phyloP scores from a whole-genome alignment of 2,888 invertebrate species.

The Coelopa pilipes region DNA sequence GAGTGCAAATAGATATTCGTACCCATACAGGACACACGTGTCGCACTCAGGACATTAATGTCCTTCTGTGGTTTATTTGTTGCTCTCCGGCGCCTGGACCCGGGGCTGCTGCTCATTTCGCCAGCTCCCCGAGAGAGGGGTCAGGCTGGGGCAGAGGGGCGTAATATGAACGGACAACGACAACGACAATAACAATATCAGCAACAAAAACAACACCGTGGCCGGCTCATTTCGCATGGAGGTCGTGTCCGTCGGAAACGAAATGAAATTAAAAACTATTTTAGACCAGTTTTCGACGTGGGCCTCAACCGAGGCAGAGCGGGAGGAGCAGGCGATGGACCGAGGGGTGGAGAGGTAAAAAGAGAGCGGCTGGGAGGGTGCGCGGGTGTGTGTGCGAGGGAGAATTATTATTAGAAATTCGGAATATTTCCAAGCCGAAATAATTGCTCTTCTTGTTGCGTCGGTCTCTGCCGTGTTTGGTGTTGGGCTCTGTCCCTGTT shows the following conservation, averaged over 20 bases:
- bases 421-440: too few species aligned
- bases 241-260: conserved; percentile 7
- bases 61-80: conserved; percentile 31
- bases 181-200: conserved; percentile 10
- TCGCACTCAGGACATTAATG: conserved; percentile 28
- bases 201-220: neutral
- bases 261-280: conserved; percentile 58
- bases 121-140: neutral
- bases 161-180: neutral
- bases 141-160: neutral
- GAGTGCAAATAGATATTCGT: too few species aligned
- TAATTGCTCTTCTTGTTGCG: neutral
- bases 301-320: neutral
- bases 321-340: too few species aligned
- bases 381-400: too few species aligned
- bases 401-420: too few species aligned
- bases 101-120: conserved; percentile 19
- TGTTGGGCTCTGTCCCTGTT: neutral
- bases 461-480: neutral
- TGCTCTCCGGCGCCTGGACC: neutral
- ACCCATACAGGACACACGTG: neutral
- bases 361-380: too few species aligned
- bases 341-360: too few species aligned
- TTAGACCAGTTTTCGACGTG: conserved; percentile 43
- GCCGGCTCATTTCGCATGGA: conserved; percentile 25